These are phyloP conservation scores for Drosophila meridiana DNA, from an alignment of 2,888 invertebrate genomes.

Conservation along the genomic window DNA sequence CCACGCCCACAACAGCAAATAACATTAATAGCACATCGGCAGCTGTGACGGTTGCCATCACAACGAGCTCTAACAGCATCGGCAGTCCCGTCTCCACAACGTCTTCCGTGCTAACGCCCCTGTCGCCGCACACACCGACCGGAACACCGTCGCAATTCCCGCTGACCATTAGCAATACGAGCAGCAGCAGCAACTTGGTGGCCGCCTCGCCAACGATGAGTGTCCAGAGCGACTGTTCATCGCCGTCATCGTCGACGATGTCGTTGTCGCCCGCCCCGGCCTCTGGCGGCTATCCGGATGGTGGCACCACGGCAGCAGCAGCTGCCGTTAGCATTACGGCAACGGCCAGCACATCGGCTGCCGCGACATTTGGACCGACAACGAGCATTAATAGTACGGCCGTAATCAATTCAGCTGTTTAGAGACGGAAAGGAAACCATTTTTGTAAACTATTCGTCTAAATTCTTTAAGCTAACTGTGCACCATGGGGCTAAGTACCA, in stretches of 20 bases:
- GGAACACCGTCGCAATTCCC: slow-evolving; percentile 72
- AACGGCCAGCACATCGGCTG: slow-evolving; percentile 74
- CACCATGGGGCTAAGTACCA: slow-evolving; percentile 65
- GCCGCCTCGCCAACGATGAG: slow-evolving; percentile 82
- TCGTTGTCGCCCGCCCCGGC: slow-evolving; percentile 82
- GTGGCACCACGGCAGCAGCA: slow-evolving; percentile 65
- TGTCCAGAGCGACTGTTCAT: slow-evolving; percentile 82
- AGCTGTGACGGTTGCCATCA: slow-evolving; percentile 30
- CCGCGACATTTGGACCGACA: slow-evolving; percentile 80
- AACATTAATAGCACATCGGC: slow-evolving; percentile 29
- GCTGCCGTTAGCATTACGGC: slow-evolving; percentile 81
- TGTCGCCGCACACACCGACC: slow-evolving; percentile 82
- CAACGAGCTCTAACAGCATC: slow-evolving; percentile 49
- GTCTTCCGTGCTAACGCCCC: slow-evolving; percentile 67
- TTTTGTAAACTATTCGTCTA: slow-evolving; percentile 46
- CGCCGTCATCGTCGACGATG: slow-evolving; percentile 82
- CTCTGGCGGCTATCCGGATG: slow-evolving; percentile 70
- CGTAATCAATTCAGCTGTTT: slow-evolving; percentile 83
- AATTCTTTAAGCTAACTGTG: slow-evolving; percentile 48
- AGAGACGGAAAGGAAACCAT: slow-evolving; percentile 33
- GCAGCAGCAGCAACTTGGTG: slow-evolving; percentile 70
- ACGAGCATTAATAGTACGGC: slow-evolving; percentile 71
- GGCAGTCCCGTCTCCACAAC: slow-evolving; percentile 52
- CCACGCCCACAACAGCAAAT: slow-evolving; percentile 49
- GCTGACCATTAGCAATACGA: slow-evolving; percentile 68